Percentiles rank a stretch among this genome's conserved stretches.
Evolutionary conservation across 2,888 invertebrate genomes (phyloP).

Genomic region (Rhamphomyia laevipes): DNA sequence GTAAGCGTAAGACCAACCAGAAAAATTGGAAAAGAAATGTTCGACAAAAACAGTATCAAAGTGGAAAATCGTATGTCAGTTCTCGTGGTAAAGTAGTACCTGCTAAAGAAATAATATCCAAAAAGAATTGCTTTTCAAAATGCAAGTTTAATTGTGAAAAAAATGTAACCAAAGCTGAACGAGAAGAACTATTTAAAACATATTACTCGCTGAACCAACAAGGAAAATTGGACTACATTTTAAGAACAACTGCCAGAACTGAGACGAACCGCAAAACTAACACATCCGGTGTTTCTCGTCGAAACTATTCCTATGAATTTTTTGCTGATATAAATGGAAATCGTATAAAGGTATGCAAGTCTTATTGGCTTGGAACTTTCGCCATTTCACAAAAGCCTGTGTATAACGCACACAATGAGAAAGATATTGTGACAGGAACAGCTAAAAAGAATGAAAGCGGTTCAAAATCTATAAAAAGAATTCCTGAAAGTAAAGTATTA

Average conservation of each 20-base stretch:
- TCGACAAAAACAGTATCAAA: neutral
- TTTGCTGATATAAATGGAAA: slow-evolving; percentile 3
- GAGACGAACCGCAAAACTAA: slow-evolving; percentile 1
- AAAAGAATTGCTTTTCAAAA: neutral
- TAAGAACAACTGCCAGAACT: neutral
- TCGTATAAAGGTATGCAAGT: slow-evolving; percentile 4
- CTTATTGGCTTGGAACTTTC: slow-evolving; percentile 6
- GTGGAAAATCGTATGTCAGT: neutral
- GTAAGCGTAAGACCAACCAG: neutral
- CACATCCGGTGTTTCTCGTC: neutral
- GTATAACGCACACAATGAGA: slow-evolving; percentile 1
- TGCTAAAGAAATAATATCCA: neutral
- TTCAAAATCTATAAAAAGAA: neutral
- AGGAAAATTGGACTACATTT: slow-evolving; percentile 4
- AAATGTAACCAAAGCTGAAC: neutral
- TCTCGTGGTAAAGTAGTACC: neutral
- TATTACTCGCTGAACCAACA: slow-evolving; percentile 1
- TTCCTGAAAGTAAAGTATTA: neutral
- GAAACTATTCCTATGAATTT: neutral
- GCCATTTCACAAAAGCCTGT: slow-evolving; percentile 5
- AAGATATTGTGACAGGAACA: slow-evolving; percentile 1
- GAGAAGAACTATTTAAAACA: neutral
- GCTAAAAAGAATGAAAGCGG: neutral
- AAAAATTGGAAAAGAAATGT: neutral
- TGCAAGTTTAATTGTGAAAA: neutral